Conservation (phyloP, 2,888 invertebrate genomes). For the Stegana nigrithorax region DNA sequence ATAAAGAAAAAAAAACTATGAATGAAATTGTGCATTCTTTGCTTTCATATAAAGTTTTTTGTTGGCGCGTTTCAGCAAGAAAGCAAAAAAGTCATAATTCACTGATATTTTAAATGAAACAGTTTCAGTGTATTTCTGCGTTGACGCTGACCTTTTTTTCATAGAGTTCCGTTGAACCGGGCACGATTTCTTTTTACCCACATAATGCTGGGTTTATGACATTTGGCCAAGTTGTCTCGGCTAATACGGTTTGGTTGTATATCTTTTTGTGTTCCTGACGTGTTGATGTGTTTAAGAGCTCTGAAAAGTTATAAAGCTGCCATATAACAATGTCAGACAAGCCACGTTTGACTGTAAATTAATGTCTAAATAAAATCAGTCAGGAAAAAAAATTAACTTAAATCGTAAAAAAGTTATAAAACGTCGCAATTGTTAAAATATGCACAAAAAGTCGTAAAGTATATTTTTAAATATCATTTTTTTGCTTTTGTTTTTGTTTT, state of each 20-base stretch:
- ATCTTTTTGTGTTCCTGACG: background rate
- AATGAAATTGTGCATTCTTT: too few species aligned
- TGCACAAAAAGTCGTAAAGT: slow-evolving; percentile 24
- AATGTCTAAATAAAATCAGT: slow-evolving; percentile 2
- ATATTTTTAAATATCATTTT: too few species aligned
- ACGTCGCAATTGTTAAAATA: slow-evolving; percentile 29
- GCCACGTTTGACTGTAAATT: background rate
- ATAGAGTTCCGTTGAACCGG: background rate
- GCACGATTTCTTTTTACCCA: background rate
- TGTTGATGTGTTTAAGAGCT: background rate
- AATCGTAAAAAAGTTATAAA: slow-evolving; percentile 24
- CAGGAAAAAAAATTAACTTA: background rate
- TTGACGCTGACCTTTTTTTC: background rate
- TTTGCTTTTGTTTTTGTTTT: too few species aligned
- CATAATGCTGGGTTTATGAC: background rate
- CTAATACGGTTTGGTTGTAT: background rate
- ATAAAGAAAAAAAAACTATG: background rate
- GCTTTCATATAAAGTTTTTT: too few species aligned
- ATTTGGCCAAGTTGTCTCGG: background rate
- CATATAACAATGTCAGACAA: background rate
- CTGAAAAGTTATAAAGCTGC: background rate
- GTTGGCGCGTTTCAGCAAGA: background rate
- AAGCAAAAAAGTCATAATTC: slow-evolving; percentile 1
- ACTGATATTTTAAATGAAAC: background rate
- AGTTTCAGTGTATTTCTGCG: background rate